Evolutionary conservation across 2,797 vertebrate species (phyloP).

Genomic region (Trichosurus vulpecula): DNA sequence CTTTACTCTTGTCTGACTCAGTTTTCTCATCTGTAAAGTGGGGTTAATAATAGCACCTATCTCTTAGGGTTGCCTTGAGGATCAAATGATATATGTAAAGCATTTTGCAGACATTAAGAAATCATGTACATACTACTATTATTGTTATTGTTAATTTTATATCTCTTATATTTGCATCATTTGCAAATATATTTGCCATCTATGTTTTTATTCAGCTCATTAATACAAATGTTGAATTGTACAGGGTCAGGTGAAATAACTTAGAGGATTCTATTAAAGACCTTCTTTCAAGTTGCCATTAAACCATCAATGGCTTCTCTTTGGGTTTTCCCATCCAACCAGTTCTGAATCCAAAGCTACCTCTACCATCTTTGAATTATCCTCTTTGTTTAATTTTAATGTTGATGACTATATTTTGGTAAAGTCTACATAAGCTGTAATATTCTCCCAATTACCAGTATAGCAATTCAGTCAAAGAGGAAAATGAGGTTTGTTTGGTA

Average conservation of each 20-base stretch:
- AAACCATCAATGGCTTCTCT: background rate
- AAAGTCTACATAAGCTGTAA: background rate
- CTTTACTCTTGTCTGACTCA: background rate
- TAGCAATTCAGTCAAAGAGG: background rate
- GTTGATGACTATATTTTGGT: background rate
- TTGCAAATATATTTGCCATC: background rate
- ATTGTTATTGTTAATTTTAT: no score
- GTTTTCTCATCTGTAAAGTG: background rate
- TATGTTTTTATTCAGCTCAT: background rate
- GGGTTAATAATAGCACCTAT: background rate
- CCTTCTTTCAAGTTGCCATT: background rate
- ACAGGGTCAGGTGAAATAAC: background rate
- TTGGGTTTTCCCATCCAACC: background rate
- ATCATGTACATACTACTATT: background rate
- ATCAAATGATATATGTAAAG: background rate
- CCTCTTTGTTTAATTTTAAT: background rate
- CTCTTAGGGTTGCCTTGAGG: no score
- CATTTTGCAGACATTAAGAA: background rate
- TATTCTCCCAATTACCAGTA: background rate
- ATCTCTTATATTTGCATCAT: background rate
- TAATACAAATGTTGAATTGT: background rate
- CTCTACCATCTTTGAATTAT: background rate
- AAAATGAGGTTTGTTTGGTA: background rate
- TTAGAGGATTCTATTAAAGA: background rate
- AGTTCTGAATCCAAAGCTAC: background rate